Base-by-base conservation (phyloP, 1,140 invertebrate genomes). In the Musca vetustissima region DNA sequence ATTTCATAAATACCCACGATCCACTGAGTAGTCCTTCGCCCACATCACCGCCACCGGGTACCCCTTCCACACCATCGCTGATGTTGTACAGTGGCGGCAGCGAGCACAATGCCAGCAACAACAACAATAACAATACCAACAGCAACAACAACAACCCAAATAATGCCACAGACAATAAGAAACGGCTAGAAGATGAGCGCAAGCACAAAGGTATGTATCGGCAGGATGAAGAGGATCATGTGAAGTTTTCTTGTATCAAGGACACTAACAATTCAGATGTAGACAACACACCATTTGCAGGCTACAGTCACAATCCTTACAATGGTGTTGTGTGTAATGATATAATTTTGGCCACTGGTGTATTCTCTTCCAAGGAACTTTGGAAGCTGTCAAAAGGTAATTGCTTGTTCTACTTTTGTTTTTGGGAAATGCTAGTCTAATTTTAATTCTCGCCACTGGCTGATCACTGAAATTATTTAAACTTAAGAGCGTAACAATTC, bases 1-100 rank as follows among this genome's bases (percentile, higher is more conserved):
- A 98, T 87, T 98, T 97, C 88, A 98, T 99, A 85, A 97, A 97
- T 86, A 96, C 94, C 86, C 95, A 96, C 96, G 90, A 89, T 65
- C 32, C 61, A 19, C 49, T 71, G 28, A 64, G 67, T 11, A 55
- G 64, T 13, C 59, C 68, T 1, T 19, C 50, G 4, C 21, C 68
- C 13, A 66, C 71, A 28, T 69, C 68, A 47, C 32, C 61, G 7
- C 48, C 32, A 25, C 57, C 57, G 17, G 57, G 57, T 21, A 49
- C 64, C 0, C 64, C 64, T 24, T 48, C 43, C 1, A 55, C 66
- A 21, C 43, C 66, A 15, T 67, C 71, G 15, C 36, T 69, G 17
- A 52, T 72, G 48, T n/a, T 65, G 36, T 64, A 70, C 47, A 70
- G 68, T 28, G 69, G 57, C n/a, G n/a, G n/a, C n/a, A n/a, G n/a